Evolutionary conservation across 1,140 invertebrate genomes (phyloP).

Genomic region (Drosophila nebulosa): DNA sequence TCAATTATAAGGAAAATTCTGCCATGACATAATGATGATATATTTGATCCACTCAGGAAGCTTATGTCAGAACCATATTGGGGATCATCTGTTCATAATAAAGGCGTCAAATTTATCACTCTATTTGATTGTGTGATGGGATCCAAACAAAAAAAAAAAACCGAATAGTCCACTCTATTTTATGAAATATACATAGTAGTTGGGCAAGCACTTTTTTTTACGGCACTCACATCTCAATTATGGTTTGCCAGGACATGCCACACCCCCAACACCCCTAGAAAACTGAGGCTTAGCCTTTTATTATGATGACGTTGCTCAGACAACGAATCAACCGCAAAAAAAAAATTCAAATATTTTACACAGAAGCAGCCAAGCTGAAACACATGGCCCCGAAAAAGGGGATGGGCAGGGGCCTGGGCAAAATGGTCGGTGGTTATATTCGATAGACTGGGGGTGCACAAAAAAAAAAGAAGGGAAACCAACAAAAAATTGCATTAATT

Average conservation of each 20-base stretch:
- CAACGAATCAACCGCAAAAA: conserved; percentile 52
- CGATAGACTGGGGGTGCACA: neutral
- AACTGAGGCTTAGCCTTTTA: conserved; percentile 33
- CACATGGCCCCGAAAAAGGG: conserved; percentile 23
- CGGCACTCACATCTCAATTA: conserved; percentile 37
- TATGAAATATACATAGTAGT: conserved; percentile 1
- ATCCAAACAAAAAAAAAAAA: neutral
- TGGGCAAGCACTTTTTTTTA: conserved; percentile 8
- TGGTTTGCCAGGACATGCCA: neutral
- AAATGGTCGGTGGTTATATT: neutral
- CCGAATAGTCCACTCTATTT: neutral
- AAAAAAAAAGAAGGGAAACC: conserved; percentile 32
- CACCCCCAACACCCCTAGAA: neutral
- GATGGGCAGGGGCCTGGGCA: neutral
- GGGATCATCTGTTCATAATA: neutral
- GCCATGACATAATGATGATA: neutral
- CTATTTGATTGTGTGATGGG: neutral
- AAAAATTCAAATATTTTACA: conserved; percentile 22
- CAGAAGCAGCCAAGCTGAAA: conserved; percentile 25
- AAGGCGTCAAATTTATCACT: conserved; percentile 7
- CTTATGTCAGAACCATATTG: conserved; percentile 4
- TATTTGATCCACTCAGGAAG: conserved; percentile 9
- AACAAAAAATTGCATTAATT: conserved; percentile 46
- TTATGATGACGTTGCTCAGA: conserved; percentile 12
- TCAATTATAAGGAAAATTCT: too few relatives aligned